Evolutionary conservation across 1,140 invertebrate species (phyloP), one percentile per base, ranked within the genome.

Genomic region (Lepidurus packardi): DNA sequence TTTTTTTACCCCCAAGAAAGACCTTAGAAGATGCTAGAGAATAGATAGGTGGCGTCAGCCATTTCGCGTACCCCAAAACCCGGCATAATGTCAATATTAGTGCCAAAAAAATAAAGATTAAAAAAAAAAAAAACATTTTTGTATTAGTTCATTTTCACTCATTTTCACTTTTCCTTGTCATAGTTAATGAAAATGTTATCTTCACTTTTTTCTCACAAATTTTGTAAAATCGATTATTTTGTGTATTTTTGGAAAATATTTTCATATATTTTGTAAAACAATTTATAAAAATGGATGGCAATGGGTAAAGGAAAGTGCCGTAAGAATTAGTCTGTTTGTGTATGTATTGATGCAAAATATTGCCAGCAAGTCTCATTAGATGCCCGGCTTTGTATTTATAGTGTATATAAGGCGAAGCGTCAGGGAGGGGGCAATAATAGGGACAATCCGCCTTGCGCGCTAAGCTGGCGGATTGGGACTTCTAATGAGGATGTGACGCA

Each of bases 401-500:
- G 53, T 65, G 53, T 65, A 65, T 34, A 34, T 13, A 65, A 65
- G 53, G 53, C 53, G 53, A 65, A 65, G 53, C 53, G 13, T 65
- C 16, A 65, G 53, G 53, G 53, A 65, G 53, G 16, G 53, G 53
- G 53, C 53, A 65, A 65, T 65, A 65, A 65, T 65, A 65, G 53
- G 53, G 16, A 65, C 53, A 65, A 65, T 65, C 53, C 53, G 53
- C 53, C 53, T 65, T 65, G 53, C 53, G 53, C 53, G 53, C 53
- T 65, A 65, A 65, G 53, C 53, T 65, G 21, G 53, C 16, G 53
- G 53, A 65, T 65, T 65, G 53, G 53, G 53, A 65, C 53, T 13
- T 65, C 53, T 65, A 65, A 65, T 65, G 53, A 65, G 53, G 53
- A 65, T 65, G 53, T 65, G 53, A 65, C 53, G 53, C 53, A 65